Base-by-base conservation (phyloP, 1,140 invertebrate species). In the Eurytemora carolleeae region DNA sequence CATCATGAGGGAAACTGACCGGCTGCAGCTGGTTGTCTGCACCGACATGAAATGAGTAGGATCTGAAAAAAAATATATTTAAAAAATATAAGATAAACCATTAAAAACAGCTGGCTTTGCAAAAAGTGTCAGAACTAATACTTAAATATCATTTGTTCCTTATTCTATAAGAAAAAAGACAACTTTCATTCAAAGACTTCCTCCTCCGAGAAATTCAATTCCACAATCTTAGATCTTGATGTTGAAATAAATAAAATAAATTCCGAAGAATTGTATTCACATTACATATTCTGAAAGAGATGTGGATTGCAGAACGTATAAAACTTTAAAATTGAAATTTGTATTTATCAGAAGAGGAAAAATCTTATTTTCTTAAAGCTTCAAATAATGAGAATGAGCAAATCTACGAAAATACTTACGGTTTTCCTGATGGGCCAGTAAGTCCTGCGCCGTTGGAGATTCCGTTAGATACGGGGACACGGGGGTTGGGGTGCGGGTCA, bases 1-100 rank as follows among this genome's bases (percentile, higher is more conserved):
- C 92, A 74, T 97, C 93, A 23, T 87, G 81, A n/a, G 92, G 92
- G 74, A 97, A 96, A 55, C 87, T 86, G 54, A 94, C 90, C 7
- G 92, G 90, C 69, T 90, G 85, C 71, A 91, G 80, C 66, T 87
- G 71, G 16, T 77, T 78, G 65, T 80, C 77, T 23, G 74, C 76
- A 64, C 72, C 75, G n/a, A 80, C 77, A 67, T 80, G 78, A 70
- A 79, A 82, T 57, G 79, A 78, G 70, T 82, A 82, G 16, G 79
- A 76, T 60, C 76, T 78, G 68, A 65, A 70, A 68, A 63, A 55
- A 25, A 64, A 55, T 52, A 63, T 22, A 65, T 56, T 12, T 15
- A 12, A 26, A 25, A 15, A 23, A 18, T 55, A 31, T 53, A 58
- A 44, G 18, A 20, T 22, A 24, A 2, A 65, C n/a, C 7, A 16